Evolutionary conservation across 1,140 invertebrate species (phyloP).

Genomic region (Marisa cornuarietis): DNA sequence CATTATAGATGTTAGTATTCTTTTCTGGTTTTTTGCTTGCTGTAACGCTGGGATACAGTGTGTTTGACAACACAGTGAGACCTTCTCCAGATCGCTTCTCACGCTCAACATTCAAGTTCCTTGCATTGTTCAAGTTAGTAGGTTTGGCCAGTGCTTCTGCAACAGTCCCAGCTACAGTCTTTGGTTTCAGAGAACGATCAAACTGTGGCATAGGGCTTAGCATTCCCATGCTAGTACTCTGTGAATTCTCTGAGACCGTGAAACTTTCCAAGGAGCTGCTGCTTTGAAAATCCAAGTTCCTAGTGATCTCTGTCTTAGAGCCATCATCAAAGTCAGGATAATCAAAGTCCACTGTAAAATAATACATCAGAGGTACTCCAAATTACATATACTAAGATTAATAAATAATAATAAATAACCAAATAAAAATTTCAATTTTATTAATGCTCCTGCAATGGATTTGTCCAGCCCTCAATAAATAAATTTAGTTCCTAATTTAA

Average conservation of each 20-base stretch:
- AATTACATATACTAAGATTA: too few relatives aligned
- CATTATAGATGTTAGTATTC: slow-evolving; percentile 17
- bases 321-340: slow-evolving; percentile 68
- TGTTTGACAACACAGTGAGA: slow-evolving; percentile 18
- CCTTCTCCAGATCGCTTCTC: neutral
- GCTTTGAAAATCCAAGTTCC: neutral
- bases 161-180: slow-evolving; percentile 6
- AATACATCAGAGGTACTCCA: neutral
- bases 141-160: slow-evolving; percentile 14
- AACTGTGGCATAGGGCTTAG: slow-evolving; percentile 25
- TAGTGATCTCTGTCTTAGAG: slow-evolving; percentile 4
- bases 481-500: too few relatives aligned
- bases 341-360: slow-evolving; percentile 62
- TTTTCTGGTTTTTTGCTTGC: slow-evolving; percentile 11
- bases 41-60: slow-evolving; percentile 23
- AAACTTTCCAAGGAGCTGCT: neutral
- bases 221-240: neutral
- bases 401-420: too few relatives aligned
- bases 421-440: too few relatives aligned
- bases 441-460: too few relatives aligned
- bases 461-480: too few relatives aligned
- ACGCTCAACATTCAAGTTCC: neutral
- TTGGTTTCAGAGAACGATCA: slow-evolving; percentile 51
- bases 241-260: neutral
- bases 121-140: slow-evolving; percentile 14